Base-by-base conservation (phyloP, 2,797 vertebrate species). In the Ctenosaura bakeri region DNA sequence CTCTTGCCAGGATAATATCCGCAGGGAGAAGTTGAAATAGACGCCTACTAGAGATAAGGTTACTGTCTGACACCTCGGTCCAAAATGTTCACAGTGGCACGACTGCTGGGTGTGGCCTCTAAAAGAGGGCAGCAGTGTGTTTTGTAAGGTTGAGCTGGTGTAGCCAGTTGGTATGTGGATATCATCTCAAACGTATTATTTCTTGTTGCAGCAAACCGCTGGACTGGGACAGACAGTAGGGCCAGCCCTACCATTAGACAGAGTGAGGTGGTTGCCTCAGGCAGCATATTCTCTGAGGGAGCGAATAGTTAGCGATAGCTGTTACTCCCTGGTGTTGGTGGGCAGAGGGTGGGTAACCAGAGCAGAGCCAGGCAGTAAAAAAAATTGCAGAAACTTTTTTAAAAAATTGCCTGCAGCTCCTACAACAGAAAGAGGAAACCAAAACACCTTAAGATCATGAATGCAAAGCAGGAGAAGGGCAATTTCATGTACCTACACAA, bases 1-100 rank as follows among this genome's bases (percentile, higher is more conserved):
- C 32, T 89, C 95, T 87, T 38, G 50, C 56, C 81, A 66, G 54
- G 69, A 62, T 86, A 86, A 74, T 32, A 52, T 50, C 89, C 52
- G 3, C 14, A 66, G 86, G 84, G 59, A 89, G 71, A 35, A 83
- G 35, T 83, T 59, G 84, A 87, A 87, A 86, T 71, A 89, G 59
- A 73, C 13, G n/a, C 42, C 74, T 3, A 32, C 26, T 50, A 29
- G 66, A 81, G 56, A 64, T 92, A 82, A 91, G 56, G 54, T 91
- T 91, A 18, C 88, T 1, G 66, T 93, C 87, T 81, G 82, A 83
- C 12, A 12, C 52, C 69, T 78, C 24, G 2, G 76, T 79, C 64
- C 42, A 14, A 89, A 92, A 83, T 50, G 83, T 90, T 76, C 69
- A 83, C 9, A 35, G 78, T 3, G 42, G 64, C 59, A 78, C 8